Conservation (phyloP, 2,113 vertebrate genomes). For the Corythoichthys intestinalis region DNA sequence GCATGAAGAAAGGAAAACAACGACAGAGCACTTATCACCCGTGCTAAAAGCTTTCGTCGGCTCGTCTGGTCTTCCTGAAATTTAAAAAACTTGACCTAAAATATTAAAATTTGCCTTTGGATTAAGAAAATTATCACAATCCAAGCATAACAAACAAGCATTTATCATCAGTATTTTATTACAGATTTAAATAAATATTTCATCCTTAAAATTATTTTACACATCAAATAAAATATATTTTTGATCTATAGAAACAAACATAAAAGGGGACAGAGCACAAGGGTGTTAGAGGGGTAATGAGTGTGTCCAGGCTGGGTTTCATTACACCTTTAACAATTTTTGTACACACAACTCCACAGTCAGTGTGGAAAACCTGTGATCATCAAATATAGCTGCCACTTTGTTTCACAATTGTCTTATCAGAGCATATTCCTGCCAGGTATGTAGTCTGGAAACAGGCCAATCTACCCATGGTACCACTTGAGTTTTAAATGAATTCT, state of each 20-base stretch:
- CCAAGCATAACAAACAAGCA: conserved; percentile 29
- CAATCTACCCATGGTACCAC: neutral
- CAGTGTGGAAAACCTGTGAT: conserved; percentile 55
- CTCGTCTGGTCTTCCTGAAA: neutral
- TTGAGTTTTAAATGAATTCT: neutral
- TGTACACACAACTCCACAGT: conserved; percentile 59
- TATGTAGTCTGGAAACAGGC: neutral
- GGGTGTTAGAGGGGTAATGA: conserved; percentile 2
- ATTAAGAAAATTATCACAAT: neutral
- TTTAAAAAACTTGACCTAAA: neutral
- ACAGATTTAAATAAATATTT: conserved; percentile 93
- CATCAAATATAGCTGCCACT: conserved; percentile 70
- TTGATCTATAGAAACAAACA: conserved; percentile 76
- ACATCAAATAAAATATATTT: conserved; percentile 81
- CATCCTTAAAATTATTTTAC: conserved; percentile 86
- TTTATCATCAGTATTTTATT: conserved; percentile 78
- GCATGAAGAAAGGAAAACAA: no score
- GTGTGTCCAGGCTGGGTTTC: conserved; percentile 32
- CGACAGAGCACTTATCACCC: no score
- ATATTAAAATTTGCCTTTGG: neutral
- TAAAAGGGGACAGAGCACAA: conserved; percentile 57
- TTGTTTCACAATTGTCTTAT: conserved; percentile 32
- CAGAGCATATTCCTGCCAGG: neutral
- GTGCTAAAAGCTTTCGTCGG: no score
- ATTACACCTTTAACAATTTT: conserved; percentile 70